phyloP scores from a whole-genome alignment of 64 coral and sea anemone genomes.

The Montipora sp. region DNA sequence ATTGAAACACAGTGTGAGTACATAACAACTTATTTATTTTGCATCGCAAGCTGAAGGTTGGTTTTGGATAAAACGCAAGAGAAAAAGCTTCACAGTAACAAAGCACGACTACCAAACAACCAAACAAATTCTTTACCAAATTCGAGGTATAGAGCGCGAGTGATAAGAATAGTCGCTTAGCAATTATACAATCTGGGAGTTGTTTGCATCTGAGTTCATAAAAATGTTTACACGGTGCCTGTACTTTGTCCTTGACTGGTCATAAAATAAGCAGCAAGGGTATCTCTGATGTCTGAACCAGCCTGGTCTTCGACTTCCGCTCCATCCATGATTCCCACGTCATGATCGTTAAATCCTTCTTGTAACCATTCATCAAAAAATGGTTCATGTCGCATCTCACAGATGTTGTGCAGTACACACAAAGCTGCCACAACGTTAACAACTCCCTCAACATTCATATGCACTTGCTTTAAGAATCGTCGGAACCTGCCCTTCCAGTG shows the following conservation, averaged over 20 bases:
- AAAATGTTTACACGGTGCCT: not conserved
- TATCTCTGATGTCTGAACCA: not conserved
- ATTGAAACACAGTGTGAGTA: too few relatives aligned
- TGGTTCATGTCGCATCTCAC: constrained; percentile 42
- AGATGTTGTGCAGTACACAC: constrained; percentile 73
- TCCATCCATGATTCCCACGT: not conserved
- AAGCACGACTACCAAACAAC: too few relatives aligned
- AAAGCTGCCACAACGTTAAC: constrained; percentile 50
- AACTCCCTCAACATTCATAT: constrained; percentile 40
- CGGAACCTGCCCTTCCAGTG: constrained; percentile 72
- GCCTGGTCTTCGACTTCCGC: not conserved
- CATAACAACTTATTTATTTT: too few relatives aligned
- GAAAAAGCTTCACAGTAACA: constrained; percentile 7
- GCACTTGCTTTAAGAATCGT: constrained; percentile 52
- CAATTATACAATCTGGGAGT: not conserved
- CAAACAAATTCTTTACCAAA: constrained; percentile 1
- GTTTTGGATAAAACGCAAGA: not conserved
- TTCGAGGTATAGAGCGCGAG: too few relatives aligned
- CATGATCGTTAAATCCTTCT: not conserved
- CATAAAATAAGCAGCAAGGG: not conserved
- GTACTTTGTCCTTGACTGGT: not conserved
- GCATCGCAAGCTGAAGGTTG: not conserved
- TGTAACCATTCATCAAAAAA: constrained; percentile 58
- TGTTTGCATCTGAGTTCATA: not conserved
- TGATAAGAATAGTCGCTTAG: too few relatives aligned